Percentiles rank a stretch among this genome's conserved stretches.
Evolutionary conservation across 2,113 vertebrate genomes (phyloP).

Genomic region (Xiphias gladius): DNA sequence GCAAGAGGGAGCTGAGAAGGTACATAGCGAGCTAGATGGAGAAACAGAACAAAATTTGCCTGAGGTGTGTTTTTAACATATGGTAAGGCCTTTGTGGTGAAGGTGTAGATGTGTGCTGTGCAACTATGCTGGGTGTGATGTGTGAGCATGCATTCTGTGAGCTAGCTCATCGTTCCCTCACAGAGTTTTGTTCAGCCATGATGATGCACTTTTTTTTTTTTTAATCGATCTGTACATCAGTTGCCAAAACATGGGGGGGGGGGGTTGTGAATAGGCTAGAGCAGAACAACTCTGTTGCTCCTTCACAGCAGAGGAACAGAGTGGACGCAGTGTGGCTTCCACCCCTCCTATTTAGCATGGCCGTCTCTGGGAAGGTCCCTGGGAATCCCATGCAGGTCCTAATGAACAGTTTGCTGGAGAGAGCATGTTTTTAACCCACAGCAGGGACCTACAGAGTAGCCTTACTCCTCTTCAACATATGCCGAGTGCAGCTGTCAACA

Average conservation of each 20-base stretch:
- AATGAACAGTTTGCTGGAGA: constrained; percentile 91
- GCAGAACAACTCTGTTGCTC: constrained; percentile 83
- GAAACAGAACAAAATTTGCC: constrained; percentile 46
- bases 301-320: constrained; percentile 86
- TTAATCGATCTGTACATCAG: constrained; percentile 21
- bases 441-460: constrained; percentile 91
- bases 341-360: constrained; percentile 73
- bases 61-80: constrained; percentile 63
- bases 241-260: constrained; percentile 48
- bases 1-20: constrained; percentile 51
- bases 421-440: constrained; percentile 93
- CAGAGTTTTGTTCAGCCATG: constrained; percentile 3
- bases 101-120: constrained; percentile 1
- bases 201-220: constrained; percentile 21
- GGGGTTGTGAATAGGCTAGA: constrained; percentile 76
- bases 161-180: neutral
- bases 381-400: constrained; percentile 86
- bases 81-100: neutral
- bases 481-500: constrained; percentile 94
- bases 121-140: neutral
- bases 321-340: constrained; percentile 66
- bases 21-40: constrained; percentile 6
- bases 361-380: constrained; percentile 83
- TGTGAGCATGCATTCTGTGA: neutral
- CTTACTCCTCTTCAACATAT: constrained; percentile 91